Evolutionary conservation across 2,113 vertebrate species (phyloP).

Genomic region (Shinisaurus crocodilurus): DNA sequence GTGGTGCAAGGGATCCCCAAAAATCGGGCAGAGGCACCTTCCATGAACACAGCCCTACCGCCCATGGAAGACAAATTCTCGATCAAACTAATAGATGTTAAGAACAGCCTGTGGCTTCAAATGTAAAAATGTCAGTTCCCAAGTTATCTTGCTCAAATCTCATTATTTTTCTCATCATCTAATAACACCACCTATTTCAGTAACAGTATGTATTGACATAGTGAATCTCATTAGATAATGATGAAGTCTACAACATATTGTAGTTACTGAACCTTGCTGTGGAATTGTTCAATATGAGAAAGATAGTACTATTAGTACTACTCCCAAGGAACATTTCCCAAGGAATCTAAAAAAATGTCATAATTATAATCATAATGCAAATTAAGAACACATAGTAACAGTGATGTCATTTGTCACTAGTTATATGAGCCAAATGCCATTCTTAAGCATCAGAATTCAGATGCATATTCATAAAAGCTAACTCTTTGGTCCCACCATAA

Average conservation of each 20-base stretch:
- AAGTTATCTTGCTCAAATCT: background rate
- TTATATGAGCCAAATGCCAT: background rate
- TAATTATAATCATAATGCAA: background rate
- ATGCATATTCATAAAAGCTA: background rate
- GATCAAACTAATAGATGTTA: background rate
- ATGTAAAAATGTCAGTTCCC: background rate
- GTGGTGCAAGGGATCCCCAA: too few species aligned
- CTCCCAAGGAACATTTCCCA: background rate
- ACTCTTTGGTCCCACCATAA: background rate
- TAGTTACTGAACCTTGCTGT: background rate
- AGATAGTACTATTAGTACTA: background rate
- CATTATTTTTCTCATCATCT: background rate
- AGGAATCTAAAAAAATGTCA: background rate
- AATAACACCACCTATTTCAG: background rate
- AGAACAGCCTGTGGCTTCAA: background rate
- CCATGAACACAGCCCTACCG: too few species aligned
- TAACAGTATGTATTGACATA: background rate
- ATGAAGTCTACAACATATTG: background rate
- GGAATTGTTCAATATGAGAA: background rate
- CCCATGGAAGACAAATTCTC: too few species aligned
- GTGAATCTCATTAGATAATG: background rate
- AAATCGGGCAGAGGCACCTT: too few species aligned
- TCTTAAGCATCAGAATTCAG: background rate
- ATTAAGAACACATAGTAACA: background rate
- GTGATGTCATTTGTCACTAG: background rate